Evolutionary conservation across 2,888 invertebrate genomes (phyloP).

Genomic region (Carcina quercana): DNA sequence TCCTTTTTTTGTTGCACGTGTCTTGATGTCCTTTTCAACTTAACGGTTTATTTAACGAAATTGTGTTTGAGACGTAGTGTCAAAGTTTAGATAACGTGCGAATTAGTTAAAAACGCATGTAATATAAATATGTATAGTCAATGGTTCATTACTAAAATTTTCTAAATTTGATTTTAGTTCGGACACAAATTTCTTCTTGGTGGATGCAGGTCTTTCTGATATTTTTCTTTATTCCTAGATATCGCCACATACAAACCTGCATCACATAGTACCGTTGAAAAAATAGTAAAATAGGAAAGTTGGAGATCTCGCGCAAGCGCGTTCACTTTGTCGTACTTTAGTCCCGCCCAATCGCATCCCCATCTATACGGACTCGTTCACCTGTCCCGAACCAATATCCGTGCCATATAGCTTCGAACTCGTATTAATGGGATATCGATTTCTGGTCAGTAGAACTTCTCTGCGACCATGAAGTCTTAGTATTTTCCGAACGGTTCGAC

Average conservation of each 20-base stretch:
- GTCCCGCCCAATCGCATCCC: constrained; percentile 39
- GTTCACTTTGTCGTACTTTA: constrained; percentile 21
- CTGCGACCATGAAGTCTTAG: constrained; percentile 55
- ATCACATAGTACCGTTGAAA: no score
- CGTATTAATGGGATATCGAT: constrained; percentile 68
- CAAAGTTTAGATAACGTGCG: no score
- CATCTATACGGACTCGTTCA: constrained; percentile 27
- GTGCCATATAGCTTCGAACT: constrained; percentile 53
- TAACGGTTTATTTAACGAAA: no score
- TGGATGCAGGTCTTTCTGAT: no score
- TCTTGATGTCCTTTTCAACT: neutral
- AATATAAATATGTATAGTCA: no score
- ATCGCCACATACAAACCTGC: no score
- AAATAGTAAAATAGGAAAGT: neutral
- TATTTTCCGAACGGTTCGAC: constrained; percentile 73
- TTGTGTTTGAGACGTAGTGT: no score
- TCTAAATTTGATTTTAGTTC: no score
- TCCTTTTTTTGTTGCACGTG: constrained; percentile 12
- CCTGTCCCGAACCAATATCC: constrained; percentile 54
- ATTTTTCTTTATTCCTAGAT: no score
- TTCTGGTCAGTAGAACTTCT: constrained; percentile 61
- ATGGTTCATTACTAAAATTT: no score
- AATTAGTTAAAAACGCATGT: no score
- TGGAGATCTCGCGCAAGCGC: constrained; percentile 48
- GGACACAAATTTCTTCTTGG: no score